Base-by-base conservation (phyloP, 2,113 vertebrate species). In the Ploceus nigricollis region DNA sequence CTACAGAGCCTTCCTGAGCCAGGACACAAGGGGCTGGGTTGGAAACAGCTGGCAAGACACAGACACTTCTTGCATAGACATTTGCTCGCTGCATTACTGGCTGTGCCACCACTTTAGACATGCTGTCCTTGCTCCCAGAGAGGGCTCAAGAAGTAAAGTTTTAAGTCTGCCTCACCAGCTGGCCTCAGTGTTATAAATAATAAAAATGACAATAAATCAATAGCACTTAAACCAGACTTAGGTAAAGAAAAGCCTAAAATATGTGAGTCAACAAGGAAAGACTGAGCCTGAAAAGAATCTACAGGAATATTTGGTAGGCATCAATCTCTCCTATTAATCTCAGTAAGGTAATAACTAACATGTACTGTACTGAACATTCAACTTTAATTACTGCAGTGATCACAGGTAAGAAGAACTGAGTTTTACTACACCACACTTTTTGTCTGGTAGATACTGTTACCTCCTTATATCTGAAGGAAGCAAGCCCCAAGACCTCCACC, bases 1-100 rank as follows among this genome's bases (percentile, higher is more conserved):
- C 69, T 3, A 1, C 45, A 13, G 69, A 54, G 70, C 73, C 61
- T 47, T 28, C 15, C 66, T 15, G 31, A 85, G 53, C 57, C 1
- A 1, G 15, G 40, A 87, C n/a, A 45, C 0, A 0, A 80, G 30
- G 16, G 44, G 65, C 33, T 71, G 73, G 33, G 40, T 0, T 54
- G 66, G 48, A 78, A 93, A 71, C 3, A 5, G 24, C 16, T 3
- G 2, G 39, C 25, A 23, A 45, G 45, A 70, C 64, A 50, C 0
- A 0, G 35, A 28, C 45, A 31, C 47, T 73, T 63, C 68, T 45
- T 5, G 1, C 39, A 83, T 3, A 51, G 76, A 31, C 28, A 25
- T 30, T 53, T 65, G 58, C 15, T 83, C 0, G 3, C 47, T 39
- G 18, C 11, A 39, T 64, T 42, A 35, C 44, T 24, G 48, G 47